Evolutionary conservation across 2,888 invertebrate species (phyloP).

Genomic region (Branchinecta sandiegonensis): DNA sequence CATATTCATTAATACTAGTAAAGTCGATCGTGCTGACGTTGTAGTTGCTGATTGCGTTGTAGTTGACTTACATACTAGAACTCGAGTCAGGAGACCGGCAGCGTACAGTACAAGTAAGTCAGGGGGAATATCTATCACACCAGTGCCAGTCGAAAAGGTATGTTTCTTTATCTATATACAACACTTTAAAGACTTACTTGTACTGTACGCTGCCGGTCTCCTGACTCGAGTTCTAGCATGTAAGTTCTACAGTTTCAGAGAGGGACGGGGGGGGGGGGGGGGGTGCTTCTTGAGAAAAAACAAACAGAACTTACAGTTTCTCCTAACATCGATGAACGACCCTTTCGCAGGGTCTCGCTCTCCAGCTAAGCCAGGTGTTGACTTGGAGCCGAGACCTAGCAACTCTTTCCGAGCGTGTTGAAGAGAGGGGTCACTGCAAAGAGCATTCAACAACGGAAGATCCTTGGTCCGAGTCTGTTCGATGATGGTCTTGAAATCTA

Average conservation of each 20-base stretch:
- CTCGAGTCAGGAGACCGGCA: no score
- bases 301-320: conserved; percentile 5
- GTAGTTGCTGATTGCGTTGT: background rate
- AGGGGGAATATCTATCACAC: no score
- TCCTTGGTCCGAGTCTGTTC: conserved; percentile 80
- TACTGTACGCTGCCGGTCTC: no score
- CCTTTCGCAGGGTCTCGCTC: background rate
- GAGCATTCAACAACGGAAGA: conserved; percentile 76
- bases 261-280: no score
- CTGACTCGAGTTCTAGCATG: no score
- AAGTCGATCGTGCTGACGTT: background rate
- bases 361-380: background rate
- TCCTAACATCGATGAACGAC: background rate
- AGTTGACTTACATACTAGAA: background rate
- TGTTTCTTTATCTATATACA: no score
- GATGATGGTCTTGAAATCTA: conserved; percentile 66
- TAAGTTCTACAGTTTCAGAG: no score
- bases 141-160: no score
- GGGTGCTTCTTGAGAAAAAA: background rate
- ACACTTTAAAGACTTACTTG: no score
- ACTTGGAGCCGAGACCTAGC: background rate
- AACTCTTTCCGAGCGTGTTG: conserved; percentile 7
- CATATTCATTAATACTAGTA: no score
- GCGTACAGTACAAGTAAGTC: no score
- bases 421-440: conserved; percentile 80